A percentile compares a stretch with the other conserved stretches of the same genome.
These are phyloP conservation scores for Ammospiza caudacuta DNA, from an alignment of 2,113 vertebrate genomes.

Conservation along the genomic window DNA sequence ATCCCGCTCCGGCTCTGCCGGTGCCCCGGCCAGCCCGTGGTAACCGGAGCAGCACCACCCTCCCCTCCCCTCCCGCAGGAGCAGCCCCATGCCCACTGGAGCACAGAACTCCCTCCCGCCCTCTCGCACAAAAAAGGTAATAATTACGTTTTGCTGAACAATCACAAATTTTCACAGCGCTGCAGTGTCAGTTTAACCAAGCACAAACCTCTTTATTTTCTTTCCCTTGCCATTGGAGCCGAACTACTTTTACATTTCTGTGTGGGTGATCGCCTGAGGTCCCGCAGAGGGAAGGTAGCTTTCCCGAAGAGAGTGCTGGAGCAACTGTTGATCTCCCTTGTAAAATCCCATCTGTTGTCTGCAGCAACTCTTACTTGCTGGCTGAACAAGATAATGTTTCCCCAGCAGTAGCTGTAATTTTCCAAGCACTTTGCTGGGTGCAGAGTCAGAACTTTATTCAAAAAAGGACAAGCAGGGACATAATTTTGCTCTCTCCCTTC, in stretches of 20 bases:
- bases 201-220: background rate
- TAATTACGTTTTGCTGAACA: background rate
- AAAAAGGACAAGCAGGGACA: background rate
- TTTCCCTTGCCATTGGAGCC: background rate
- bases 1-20: background rate
- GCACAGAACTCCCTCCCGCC: background rate
- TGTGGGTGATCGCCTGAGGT: constrained; percentile 33
- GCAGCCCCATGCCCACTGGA: background rate
- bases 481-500: background rate
- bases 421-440: constrained; percentile 4
- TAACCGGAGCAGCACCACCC: background rate
- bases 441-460: constrained; percentile 6
- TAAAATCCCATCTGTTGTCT: constrained; percentile 54
- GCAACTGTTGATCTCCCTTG: constrained; percentile 44
- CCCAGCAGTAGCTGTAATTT: constrained; percentile 28
- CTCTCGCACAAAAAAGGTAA: no score
- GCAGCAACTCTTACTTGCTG: background rate
- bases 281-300: background rate
- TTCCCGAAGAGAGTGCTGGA: background rate
- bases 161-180: background rate
- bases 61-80: background rate
- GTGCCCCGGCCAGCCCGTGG: background rate
- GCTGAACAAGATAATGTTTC: constrained; percentile 41
- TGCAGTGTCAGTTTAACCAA: background rate
- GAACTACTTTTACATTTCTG: background rate